Evolutionary conservation across 1,140 invertebrate species (phyloP), one percentile per base, ranked within the genome.

Genomic region (Camponotus pennsylvanicus): DNA sequence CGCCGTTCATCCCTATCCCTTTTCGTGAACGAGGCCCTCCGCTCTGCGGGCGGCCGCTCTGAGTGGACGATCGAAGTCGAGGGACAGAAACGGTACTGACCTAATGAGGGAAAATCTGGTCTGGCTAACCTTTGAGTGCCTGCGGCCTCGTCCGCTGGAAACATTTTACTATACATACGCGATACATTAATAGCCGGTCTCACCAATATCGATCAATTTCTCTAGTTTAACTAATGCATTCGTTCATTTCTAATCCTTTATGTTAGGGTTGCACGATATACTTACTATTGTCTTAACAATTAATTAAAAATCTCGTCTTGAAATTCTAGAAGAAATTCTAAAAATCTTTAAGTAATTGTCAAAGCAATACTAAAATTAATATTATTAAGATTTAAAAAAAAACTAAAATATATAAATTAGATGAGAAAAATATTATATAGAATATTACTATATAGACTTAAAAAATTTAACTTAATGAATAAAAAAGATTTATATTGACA

Each of bases 91-190:
- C 78, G 37, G 69, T 69, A 83, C 40, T 18, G 79, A 83, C 57
- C 69, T 83, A 83, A 83, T 83, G 79, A 83, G 55, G 42, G 79
- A 75, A 83, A 83, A 83, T 83, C 69, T 83, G 55, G 79, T 83
- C 67, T 83, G 79, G 79, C 79, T 83, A 83, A 83, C 79, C 79
- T 83, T 83, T 83, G 69, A 83, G 79, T 83, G 79, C 79, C 27
- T 82, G 67, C 55, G 67, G 79, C 79, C 27, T 45, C 69, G 55
- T 83, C n/a, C 40, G 27, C 40, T 4, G 79, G 40, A 27, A 27
- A 45, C 79, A 42, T 83, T 83, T 83, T 83, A 83, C 69, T 59
- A 27, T 27, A 27, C 27, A 27, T 27, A 57, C 13, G 69, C 55
- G 79, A 83, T 73, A 83, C 69, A 83, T 83, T 83, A 83, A 83